A percentile compares a stretch with the other conserved stretches of the same genome.
Evolutionary conservation across 2,797 vertebrate species (phyloP).

Genomic region (Eulemur mongoz): DNA sequence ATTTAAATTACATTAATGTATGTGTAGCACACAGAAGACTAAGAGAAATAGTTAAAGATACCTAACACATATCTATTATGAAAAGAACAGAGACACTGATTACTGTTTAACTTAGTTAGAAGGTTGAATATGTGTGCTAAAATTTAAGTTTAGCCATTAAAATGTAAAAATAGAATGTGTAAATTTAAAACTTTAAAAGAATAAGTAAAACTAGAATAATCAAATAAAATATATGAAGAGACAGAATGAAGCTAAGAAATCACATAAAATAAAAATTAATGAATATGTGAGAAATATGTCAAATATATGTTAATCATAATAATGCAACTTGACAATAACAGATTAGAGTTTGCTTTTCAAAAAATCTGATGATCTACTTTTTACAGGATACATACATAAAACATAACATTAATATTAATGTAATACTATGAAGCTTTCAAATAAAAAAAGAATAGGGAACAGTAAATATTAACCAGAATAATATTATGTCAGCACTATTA

Average conservation of each 20-base stretch:
- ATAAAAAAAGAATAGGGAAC: neutral
- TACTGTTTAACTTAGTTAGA: neutral
- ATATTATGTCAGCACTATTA: neutral
- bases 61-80: neutral
- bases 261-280: neutral
- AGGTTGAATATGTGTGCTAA: neutral
- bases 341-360: neutral
- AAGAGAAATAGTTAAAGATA: neutral
- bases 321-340: neutral
- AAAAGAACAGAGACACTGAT: neutral
- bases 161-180: neutral
- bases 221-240: neutral
- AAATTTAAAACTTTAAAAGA: neutral
- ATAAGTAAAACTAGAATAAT: neutral
- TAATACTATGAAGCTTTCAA: neutral
- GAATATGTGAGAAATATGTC: neutral
- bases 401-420: neutral
- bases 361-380: neutral
- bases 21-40: neutral
- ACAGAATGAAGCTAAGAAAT: neutral
- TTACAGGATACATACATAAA: neutral
- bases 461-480: neutral
- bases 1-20: neutral
- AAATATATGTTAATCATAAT: neutral
- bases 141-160: neutral